phyloP scores from a whole-genome alignment of 92 coral and sea anemone genomes.

The Blastomussa wellsi region DNA sequence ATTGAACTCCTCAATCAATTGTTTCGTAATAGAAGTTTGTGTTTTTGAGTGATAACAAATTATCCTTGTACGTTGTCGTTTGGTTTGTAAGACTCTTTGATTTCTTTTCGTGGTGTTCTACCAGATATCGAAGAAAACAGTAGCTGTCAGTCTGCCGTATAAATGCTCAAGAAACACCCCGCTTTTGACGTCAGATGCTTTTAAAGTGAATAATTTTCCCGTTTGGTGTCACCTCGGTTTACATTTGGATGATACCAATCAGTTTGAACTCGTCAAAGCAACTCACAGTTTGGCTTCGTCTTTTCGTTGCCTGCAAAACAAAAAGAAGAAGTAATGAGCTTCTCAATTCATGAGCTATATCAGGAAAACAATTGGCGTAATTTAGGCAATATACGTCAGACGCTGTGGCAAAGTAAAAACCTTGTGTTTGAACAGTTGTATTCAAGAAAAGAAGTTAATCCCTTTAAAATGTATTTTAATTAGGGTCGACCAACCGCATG shows the following conservation, averaged over 20 bases:
- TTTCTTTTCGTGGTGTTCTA: neutral
- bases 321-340: neutral
- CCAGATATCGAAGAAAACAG: no score
- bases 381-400: conserved; percentile 23
- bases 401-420: conserved; percentile 34
- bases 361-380: conserved; percentile 6
- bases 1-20: neutral
- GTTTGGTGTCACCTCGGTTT: neutral
- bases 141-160: neutral
- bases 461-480: conserved; percentile 28
- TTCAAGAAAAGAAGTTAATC: conserved; percentile 22
- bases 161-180: conserved; percentile 5
- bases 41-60: neutral
- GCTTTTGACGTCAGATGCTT: conserved; percentile 24
- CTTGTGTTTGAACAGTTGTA: conserved; percentile 35
- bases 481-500: neutral
- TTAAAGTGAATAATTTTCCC: conserved; percentile 15
- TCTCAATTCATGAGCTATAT: neutral
- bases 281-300: neutral
- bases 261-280: neutral
- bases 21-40: neutral
- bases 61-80: neutral
- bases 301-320: conserved; percentile 32
- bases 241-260: neutral
- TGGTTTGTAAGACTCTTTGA: neutral